Percentiles rank a stretch among this genome's conserved stretches.
These are phyloP conservation scores for Melanostoma scalare DNA, from an alignment of 2,888 invertebrate species.

Conservation along the genomic window DNA sequence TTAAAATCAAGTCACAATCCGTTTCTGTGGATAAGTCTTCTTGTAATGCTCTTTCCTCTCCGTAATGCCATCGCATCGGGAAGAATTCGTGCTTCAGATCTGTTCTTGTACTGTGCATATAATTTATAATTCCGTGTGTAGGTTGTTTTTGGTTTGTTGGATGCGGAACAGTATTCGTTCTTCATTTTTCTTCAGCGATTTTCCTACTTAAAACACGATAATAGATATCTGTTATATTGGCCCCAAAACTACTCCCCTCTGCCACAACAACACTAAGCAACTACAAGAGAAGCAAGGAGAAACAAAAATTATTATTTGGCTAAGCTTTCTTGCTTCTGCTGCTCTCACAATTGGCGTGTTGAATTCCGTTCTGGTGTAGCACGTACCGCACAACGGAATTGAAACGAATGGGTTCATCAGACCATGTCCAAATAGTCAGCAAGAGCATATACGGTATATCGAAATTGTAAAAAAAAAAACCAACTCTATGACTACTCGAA, in stretches of 20 bases:
- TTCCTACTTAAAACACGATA: slow-evolving; percentile 43
- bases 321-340: slow-evolving; percentile 66
- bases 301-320: slow-evolving; percentile 55
- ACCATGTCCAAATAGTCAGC: slow-evolving; percentile 59
- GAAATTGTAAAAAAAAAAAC: slow-evolving; percentile 17
- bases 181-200: slow-evolving; percentile 26
- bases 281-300: slow-evolving; percentile 10
- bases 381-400: slow-evolving; percentile 65
- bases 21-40: slow-evolving; percentile 57
- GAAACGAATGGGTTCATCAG: slow-evolving; percentile 61
- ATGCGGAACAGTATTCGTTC: slow-evolving; percentile 13
- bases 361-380: slow-evolving; percentile 72
- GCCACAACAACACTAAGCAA: slow-evolving; percentile 13
- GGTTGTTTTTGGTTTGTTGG: slow-evolving; percentile 45
- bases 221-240: slow-evolving; percentile 56
- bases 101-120: slow-evolving; percentile 63
- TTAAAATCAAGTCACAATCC: slow-evolving; percentile 63
- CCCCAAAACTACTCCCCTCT: slow-evolving; percentile 6
- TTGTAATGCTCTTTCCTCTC: slow-evolving; percentile 9
- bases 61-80: slow-evolving; percentile 4
- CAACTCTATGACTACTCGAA: not conserved
- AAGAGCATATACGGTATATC: slow-evolving; percentile 34
- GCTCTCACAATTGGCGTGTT: slow-evolving; percentile 71
- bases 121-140: slow-evolving; percentile 68
- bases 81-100: slow-evolving; percentile 63